Conservation (phyloP, 2,888 invertebrate species). For the Maniola hyperantus region DNA sequence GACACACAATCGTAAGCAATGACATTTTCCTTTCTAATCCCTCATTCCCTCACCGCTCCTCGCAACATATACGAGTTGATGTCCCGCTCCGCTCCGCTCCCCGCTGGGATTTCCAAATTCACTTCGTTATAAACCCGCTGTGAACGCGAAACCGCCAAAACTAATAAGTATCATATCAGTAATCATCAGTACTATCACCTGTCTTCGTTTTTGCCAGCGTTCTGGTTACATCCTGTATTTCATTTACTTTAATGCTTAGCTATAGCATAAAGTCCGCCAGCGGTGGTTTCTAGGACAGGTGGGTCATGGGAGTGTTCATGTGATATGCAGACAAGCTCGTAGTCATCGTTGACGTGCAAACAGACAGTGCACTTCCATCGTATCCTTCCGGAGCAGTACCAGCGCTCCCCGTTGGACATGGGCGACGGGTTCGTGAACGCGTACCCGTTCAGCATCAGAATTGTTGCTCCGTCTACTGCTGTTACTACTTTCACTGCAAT, state of each 20-base stretch:
- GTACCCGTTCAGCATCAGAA: slow-evolving; percentile 72
- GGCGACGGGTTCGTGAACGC: slow-evolving; percentile 73
- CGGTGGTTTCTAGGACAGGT: slow-evolving; percentile 64
- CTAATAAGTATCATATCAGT: too few relatives aligned
- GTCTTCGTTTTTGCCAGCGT: too few relatives aligned
- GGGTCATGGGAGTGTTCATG: slow-evolving; percentile 67
- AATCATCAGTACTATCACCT: too few relatives aligned
- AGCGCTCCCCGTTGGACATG: slow-evolving; percentile 69
- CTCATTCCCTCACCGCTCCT: too few relatives aligned
- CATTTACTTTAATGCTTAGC: slow-evolving; percentile 17
- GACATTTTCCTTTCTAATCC: too few relatives aligned
- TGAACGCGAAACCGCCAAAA: too few relatives aligned
- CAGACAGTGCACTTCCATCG: slow-evolving; percentile 69
- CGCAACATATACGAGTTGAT: too few relatives aligned
- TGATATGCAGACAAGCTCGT: slow-evolving; percentile 71
- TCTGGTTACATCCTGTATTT: too few relatives aligned
- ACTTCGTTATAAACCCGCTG: too few relatives aligned
- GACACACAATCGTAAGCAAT: too few relatives aligned
- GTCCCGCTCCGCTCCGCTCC: too few relatives aligned
- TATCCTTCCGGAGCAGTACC: slow-evolving; percentile 72
- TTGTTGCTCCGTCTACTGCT: slow-evolving; percentile 70
- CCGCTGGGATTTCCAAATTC: too few relatives aligned
- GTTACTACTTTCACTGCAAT: slow-evolving; percentile 70
- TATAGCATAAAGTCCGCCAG: slow-evolving; percentile 60
- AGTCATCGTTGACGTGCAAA: slow-evolving; percentile 74